These are phyloP conservation scores for Dynastes maya DNA, from an alignment of 2,888 invertebrate genomes.

Conservation along the genomic window DNA sequence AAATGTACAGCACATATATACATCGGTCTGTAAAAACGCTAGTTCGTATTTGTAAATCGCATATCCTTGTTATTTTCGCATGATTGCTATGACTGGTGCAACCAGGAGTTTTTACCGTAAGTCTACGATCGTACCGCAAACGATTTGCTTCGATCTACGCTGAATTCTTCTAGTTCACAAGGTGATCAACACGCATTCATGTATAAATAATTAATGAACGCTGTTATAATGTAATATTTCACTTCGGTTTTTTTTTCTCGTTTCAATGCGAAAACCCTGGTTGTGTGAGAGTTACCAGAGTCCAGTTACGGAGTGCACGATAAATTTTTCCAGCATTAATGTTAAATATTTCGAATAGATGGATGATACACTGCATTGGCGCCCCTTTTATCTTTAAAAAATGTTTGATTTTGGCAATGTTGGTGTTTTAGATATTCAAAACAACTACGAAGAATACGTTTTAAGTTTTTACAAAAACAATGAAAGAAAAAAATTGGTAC, in stretches of 20 bases:
- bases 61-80: constrained; percentile 36
- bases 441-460: too few species aligned
- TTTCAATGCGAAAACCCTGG: constrained; percentile 27
- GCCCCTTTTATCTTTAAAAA: too few species aligned
- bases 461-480: too few species aligned
- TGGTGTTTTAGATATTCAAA: too few species aligned
- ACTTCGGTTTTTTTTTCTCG: constrained; percentile 20
- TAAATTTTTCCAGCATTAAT: constrained; percentile 1
- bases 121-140: neutral
- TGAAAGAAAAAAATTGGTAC: too few species aligned
- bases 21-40: neutral
- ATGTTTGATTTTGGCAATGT: too few species aligned
- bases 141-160: constrained; percentile 26
- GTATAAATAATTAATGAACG: constrained; percentile 44
- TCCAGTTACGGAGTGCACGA: neutral
- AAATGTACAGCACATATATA: constrained; percentile 25
- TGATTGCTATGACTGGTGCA: neutral
- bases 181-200: constrained; percentile 52
- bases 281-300: too few species aligned
- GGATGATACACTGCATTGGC: too few species aligned
- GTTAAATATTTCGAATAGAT: neutral
- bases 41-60: constrained; percentile 31
- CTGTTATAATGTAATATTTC: constrained; percentile 32
- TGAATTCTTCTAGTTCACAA: constrained; percentile 47
- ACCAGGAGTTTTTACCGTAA: constrained; percentile 6